Evolutionary conservation across 2,113 vertebrate species (phyloP), one percentile per base, ranked within the genome.

Genomic region (Excalfactoria chinensis): DNA sequence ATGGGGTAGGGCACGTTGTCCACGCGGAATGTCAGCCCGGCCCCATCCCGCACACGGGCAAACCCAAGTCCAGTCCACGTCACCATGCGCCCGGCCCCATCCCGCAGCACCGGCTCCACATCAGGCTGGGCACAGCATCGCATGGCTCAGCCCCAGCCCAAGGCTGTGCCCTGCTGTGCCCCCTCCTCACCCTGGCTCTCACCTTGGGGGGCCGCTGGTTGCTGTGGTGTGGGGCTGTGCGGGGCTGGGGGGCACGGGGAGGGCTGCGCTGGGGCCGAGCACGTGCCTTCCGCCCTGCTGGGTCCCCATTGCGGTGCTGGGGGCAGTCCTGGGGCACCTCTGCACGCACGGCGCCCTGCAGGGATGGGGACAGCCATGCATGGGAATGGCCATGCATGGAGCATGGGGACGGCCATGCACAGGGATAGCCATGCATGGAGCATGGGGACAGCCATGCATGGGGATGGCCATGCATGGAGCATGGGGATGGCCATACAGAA

Each of bases 31-130:
- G 98, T 98, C 72, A 99, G 96, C 20, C 98, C 98, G 14, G 98
- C 98, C 2, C 98, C 98, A 1, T 98, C 98, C 71, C 98, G 97
- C 77, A 99, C 97, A 1, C 97, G 97, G 46, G 98, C 97, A 2
- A 99, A 99, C 11, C 98, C 98, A 0, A 87, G 97, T 32, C 98
- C 98, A 0, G 98, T 98, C 98, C 98, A 98, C 0, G 98, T 98
- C 84, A 98, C 96, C 98, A 98, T 98, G 74, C 96, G 97, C 64
- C 96, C 92, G 1, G 87, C 35, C 32, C 69, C 78, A 8, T 97
- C 97, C 74, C 98, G 96, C 18, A 93, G 91, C 13, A 98, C 93
- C 4, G 90, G 87, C 63, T 97, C 97, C 91, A 98, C 98, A 7
- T 98, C 97, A 4, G 95, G 97, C 98, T 99, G 95, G 35, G 37